Evolutionary conservation across 2,797 vertebrate genomes (phyloP), one percentile per base, ranked within the genome.

Genomic region (Ptychobarbus kaznakovi): DNA sequence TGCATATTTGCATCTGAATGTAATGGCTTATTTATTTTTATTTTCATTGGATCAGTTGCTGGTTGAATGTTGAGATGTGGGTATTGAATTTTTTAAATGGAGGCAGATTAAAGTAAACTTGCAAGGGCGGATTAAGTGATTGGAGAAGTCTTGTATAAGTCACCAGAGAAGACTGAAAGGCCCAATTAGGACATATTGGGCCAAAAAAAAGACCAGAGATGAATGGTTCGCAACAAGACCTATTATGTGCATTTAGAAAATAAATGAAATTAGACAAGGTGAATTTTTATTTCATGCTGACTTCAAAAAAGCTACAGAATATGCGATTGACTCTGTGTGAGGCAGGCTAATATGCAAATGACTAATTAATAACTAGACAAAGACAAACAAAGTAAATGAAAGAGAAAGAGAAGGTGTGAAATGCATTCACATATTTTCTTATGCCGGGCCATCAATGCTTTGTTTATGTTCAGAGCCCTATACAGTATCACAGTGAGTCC

Each of bases 291-390:
- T 63, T 16, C 63, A 66, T 18, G 28, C 65, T 18, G 32, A 68
- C 65, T 68, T 68, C 1, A 66, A 18, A 68, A 68, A 68, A 20
- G 65, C 65, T 68, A 4, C 32, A 68, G 65, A 3, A 18, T 10
- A 35, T 35, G 16, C 18, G 18, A 38, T 68, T 68, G 28, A 68
- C 65, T 35, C 28, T 35, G 13, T 38, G 88, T 92, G 88, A 92
- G 89, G 91, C 89, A 83, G 92, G 89, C 89, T 85, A 91, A 91
- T 15, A 38, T 53, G 49, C 91, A 93, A 93, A 94, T 90, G 87
- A 82, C 91, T 90, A 89, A 92, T 58, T 89, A 84, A 63, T 86
- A 88, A 88, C 93, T 89, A 91, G 75, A 86, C 68, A 75, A 80
- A 72, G 72, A 56, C 15, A 49, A 61, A 76, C 42, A 81, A 11